phyloP scores from a whole-genome alignment of 2,797 vertebrate species.

The Spinus pinus region DNA sequence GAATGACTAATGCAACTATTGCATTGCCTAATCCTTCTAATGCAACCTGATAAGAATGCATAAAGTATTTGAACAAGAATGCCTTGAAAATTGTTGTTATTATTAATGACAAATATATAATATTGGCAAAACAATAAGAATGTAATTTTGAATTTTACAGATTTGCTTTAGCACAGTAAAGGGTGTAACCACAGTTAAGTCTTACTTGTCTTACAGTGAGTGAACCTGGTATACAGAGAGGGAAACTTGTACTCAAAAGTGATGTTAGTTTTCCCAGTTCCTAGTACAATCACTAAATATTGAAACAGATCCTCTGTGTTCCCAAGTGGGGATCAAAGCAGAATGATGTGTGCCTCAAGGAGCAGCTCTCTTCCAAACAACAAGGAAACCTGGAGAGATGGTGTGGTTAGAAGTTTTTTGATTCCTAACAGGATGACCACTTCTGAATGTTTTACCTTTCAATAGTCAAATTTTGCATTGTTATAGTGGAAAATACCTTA shows the following conservation, averaged over 20 bases:
- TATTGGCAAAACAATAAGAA: neutral
- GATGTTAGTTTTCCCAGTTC: neutral
- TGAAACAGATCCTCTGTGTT: neutral
- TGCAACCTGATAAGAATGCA: neutral
- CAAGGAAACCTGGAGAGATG: neutral
- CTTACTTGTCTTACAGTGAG: neutral
- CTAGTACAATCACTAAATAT: neutral
- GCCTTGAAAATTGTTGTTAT: neutral
- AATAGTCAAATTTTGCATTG: neutral
- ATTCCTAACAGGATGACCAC: neutral
- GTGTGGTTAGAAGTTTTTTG: neutral
- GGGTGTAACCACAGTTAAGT: neutral
- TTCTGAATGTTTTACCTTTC: neutral
- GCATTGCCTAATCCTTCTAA: neutral
- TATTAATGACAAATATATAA: neutral
- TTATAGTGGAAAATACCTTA: neutral
- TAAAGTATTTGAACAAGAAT: neutral
- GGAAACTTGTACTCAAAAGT: neutral
- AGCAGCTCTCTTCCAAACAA: neutral
- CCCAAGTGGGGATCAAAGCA: neutral
- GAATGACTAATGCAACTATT: neutral
- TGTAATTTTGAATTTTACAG: neutral
- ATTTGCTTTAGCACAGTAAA: neutral
- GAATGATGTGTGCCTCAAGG: neutral
- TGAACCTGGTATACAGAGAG: neutral